Evolutionary conservation across 2,797 vertebrate genomes (phyloP).

Genomic region (Ctenopoma multispine): DNA sequence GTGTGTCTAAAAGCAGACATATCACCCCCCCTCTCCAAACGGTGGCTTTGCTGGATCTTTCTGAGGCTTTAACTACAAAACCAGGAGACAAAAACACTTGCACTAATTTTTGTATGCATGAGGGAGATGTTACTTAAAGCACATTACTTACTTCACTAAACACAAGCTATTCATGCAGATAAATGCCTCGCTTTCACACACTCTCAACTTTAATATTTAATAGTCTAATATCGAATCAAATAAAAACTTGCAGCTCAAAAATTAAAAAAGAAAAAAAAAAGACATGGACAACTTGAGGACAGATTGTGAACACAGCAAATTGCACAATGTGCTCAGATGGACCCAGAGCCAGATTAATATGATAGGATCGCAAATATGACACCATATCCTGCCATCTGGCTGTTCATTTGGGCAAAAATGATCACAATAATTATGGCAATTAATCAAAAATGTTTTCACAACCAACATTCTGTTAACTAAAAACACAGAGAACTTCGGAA

Average conservation of each 20-base stretch:
- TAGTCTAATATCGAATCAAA: conserved; percentile 84
- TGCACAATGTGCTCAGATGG: conserved; percentile 81
- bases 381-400: conserved; percentile 85
- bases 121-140: conserved; percentile 86
- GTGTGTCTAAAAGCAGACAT: conserved; percentile 52
- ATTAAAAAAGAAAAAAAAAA: conserved; percentile 28
- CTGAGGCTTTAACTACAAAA: conserved; percentile 61
- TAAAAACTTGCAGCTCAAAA: conserved; percentile 63
- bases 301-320: conserved; percentile 79
- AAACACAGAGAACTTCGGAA: conserved; percentile 72
- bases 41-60: conserved; percentile 53
- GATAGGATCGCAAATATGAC: conserved; percentile 83
- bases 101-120: conserved; percentile 86
- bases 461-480: conserved; percentile 80
- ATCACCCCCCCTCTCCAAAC: conserved; percentile 20
- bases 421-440: conserved; percentile 86
- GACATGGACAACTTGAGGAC: conserved; percentile 74
- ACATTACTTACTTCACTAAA: conserved; percentile 87
- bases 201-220: conserved; percentile 86
- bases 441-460: conserved; percentile 86
- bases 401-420: conserved; percentile 85
- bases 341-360: conserved; percentile 82
- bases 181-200: conserved; percentile 85
- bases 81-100: conserved; percentile 71
- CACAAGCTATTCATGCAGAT: conserved; percentile 86